Evolutionary conservation across 2,797 vertebrate genomes (phyloP), one percentile per base, ranked within the genome.

Genomic region (Merluccius polli): DNA sequence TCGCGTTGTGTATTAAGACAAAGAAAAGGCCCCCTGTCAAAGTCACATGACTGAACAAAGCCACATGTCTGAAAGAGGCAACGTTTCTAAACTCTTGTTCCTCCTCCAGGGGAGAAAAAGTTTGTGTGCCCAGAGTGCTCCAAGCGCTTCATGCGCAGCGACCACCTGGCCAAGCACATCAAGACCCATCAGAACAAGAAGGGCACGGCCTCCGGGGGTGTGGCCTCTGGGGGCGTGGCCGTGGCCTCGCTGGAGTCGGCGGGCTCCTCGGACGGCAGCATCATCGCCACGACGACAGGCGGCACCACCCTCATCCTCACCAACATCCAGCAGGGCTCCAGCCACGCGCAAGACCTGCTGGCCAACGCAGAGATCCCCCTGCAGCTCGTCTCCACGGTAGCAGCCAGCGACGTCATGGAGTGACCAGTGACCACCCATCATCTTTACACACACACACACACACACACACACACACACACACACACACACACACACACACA

Each of bases 161-260:
- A 99, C 90, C 98, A 99, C 89, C 96, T 99, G 95, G 97, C 98
- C 89, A 99, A 99, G 95, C 98, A 99, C 92, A 98, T 99, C 94
- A 99, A 99, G 96, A 99, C 98, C 77, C 98, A 99, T 93, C 96
- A 97, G 91, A 99, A 99, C 95, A 99, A 99, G 95, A 99, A 99
- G 93, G 94, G 95, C 92, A 94, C 97, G 91, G 95, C 95, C 87
- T 95, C 96, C 96, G 15, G 91, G 95, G 52, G 95, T 83, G 95
- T 96, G 93, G 96, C 96, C 91, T 94, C 96, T 73, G 95, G 95
- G 89, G 94, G 95, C 92, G 91, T 96, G 78, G 94, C 96, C 92
- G 94, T 97, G 91, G 95, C 95, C 87, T 95, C 96, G 68, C 93
- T 97, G 90, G 97, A 97, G 89, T 94, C 96, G 15, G 91, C 96